Evolutionary conservation across 2,888 invertebrate species (phyloP).

Genomic region (Diarsia brunnea): DNA sequence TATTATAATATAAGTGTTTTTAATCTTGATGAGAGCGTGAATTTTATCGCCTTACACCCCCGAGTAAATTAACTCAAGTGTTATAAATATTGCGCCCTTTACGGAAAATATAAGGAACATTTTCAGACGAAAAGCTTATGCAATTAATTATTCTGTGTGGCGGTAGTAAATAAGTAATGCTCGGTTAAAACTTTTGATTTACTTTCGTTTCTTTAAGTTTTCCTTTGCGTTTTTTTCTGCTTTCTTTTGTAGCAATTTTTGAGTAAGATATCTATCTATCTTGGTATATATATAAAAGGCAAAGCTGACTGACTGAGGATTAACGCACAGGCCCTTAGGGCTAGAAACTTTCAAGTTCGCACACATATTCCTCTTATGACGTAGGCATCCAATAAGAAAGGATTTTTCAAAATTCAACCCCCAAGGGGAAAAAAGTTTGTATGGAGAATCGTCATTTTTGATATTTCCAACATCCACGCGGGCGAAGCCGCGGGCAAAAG

Average conservation of each 20-base stretch:
- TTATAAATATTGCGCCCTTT: conserved; percentile 39
- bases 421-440: too few relatives aligned
- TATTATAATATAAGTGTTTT: conserved; percentile 47
- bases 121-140: conserved; percentile 21
- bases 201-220: not conserved
- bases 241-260: not conserved
- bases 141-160: conserved; percentile 28
- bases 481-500: too few relatives aligned
- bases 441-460: too few relatives aligned
- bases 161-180: not conserved
- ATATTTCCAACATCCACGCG: too few relatives aligned
- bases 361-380: too few relatives aligned
- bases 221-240: not conserved
- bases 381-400: too few relatives aligned
- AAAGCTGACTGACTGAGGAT: too few relatives aligned
- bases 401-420: too few relatives aligned
- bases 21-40: conserved; percentile 43
- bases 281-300: too few relatives aligned
- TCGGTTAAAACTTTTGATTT: conserved; percentile 9
- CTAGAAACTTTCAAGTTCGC: too few relatives aligned
- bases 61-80: conserved; percentile 24
- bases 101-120: conserved; percentile 3
- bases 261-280: too few relatives aligned
- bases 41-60: conserved; percentile 41
- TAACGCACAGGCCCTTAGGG: too few relatives aligned